Evolutionary conservation across 1,140 invertebrate genomes (phyloP), one percentile per base, ranked within the genome.

Genomic region (Palaemon carinicauda): DNA sequence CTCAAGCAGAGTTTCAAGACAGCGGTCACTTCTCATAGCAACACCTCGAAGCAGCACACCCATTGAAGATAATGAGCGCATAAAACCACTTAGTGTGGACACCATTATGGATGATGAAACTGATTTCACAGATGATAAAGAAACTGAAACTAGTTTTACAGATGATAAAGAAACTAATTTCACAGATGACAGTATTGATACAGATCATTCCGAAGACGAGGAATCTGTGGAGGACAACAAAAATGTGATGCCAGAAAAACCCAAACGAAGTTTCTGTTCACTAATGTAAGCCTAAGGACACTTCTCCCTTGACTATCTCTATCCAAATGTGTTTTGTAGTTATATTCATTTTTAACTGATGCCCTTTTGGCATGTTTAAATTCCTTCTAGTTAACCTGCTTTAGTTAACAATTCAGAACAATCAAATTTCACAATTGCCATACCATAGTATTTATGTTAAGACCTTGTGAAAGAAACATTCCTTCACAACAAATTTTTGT

Each of bases 41-140:
- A 80, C 17, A n/a, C 78, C 78, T 19, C 78, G 78, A 54, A 80
- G 78, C n/a, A 80, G 78, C n/a, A 80, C 78, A 60, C 78, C 78
- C 3, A 80, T 80, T 80, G 78, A 80, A 56, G 54, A 80, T 2
- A 27, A 60, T 1, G 27, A 27, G 1, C 31, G 54, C 33, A 33
- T 80, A 33, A 54, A 80, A 31, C n/a, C 19, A 24, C n/a, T 54
- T 10, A 60, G 52, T 31, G 78, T 60, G n/a, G 78, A 80, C 24
- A 29, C 78, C 12, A 60, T 33, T n/a, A 54, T 80, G 17, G 33
- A 54, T 33, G 31, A 29, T 21, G 51, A 51, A 21, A 31, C 54
- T 21, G 29, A 21, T 27, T 3, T 24, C 2, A 33, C 27, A 33
- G 84, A 87, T 12, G 24, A 80, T 27, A 19, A n/a, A 17, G 33